Evolutionary conservation across 1,140 invertebrate genomes (phyloP).

Genomic region (Plutomurus gul): DNA sequence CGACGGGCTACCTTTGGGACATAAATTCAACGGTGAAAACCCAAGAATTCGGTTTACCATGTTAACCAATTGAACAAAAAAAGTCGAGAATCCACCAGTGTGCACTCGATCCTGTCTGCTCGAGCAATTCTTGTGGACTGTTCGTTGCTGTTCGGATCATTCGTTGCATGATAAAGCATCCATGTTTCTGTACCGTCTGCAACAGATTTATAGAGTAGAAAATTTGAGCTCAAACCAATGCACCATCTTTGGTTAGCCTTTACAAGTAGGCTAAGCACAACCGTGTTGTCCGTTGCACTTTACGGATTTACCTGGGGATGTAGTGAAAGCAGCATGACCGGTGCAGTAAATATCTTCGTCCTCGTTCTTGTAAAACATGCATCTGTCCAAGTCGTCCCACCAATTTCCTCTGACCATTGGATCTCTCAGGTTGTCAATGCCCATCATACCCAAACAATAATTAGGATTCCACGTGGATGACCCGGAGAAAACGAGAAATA

Average conservation of each 20-base stretch:
- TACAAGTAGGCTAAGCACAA: too few species aligned
- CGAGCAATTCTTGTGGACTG: constrained; percentile 30
- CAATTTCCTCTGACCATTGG: constrained; percentile 40
- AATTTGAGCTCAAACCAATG: too few species aligned
- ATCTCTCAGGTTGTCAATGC: constrained; percentile 44
- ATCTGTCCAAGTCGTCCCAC: constrained; percentile 44
- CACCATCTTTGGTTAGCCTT: too few species aligned
- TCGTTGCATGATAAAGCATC: constrained; percentile 36
- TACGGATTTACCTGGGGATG: constrained; percentile 26
- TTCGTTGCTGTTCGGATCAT: constrained; percentile 35
- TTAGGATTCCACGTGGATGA: constrained; percentile 42
- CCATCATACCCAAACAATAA: constrained; percentile 48
- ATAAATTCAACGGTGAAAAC: too few species aligned
- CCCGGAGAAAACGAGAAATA: constrained; percentile 41
- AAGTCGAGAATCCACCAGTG: too few species aligned
- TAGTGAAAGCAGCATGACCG: constrained; percentile 42
- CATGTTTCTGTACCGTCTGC: constrained; percentile 28
- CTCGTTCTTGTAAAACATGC: constrained; percentile 42
- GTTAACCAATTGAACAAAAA: too few species aligned
- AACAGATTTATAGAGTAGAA: too few species aligned
- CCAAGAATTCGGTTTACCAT: too few species aligned
- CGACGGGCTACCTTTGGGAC: too few species aligned
- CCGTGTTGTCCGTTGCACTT: not conserved
- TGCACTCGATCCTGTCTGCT: constrained; percentile 12
- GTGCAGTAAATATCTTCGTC: constrained; percentile 38